Percentiles rank a stretch among this genome's conserved stretches.
phyloP scores from a whole-genome alignment of 2,113 vertebrate genomes.

The Cygnus buccinator region DNA sequence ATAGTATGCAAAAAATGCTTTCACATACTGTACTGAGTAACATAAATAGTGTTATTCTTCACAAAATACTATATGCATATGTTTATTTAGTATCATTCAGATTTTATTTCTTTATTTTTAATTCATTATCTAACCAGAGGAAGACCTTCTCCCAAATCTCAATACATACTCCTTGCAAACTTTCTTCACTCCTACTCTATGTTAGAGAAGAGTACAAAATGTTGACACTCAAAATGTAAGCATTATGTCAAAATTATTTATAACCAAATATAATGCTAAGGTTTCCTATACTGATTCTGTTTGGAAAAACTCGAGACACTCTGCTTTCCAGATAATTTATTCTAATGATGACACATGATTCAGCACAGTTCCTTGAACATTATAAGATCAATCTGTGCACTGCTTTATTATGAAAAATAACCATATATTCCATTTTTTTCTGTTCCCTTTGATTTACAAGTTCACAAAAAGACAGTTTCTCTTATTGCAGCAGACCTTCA shows the following conservation, averaged over 20 bases:
- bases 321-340: neutral
- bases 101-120: neutral
- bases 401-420: neutral
- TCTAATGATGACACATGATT: neutral
- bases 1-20: neutral
- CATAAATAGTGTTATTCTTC: neutral
- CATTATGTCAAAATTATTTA: neutral
- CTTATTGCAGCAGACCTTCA: neutral
- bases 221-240: neutral
- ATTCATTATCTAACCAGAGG: neutral
- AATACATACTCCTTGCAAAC: neutral
- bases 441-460: neutral
- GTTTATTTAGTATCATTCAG: neutral
- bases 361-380: neutral
- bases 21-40: neutral
- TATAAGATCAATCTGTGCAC: neutral
- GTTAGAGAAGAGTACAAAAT: neutral
- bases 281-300: neutral
- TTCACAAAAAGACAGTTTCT: neutral
- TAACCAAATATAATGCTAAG: neutral
- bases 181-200: neutral
- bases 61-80: neutral
- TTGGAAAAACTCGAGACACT: neutral
- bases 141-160: neutral
- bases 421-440: neutral